Evolutionary conservation across 2,113 vertebrate genomes (phyloP).

Genomic region (Sceloporus undulatus): DNA sequence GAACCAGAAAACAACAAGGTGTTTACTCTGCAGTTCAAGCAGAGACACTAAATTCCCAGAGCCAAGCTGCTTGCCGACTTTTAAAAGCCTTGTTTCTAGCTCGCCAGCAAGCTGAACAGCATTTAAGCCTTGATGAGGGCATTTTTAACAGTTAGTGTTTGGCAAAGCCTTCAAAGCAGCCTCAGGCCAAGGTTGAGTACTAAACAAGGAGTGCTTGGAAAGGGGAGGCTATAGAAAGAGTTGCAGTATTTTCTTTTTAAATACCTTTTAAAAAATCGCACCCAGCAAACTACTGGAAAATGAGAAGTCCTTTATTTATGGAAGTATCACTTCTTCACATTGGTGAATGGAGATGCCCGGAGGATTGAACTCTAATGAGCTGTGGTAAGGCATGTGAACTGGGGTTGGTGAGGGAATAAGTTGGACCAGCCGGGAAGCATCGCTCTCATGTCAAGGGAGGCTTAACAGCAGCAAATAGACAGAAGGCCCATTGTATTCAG

Average conservation of each 20-base stretch:
- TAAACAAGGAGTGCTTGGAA: slow-evolving; percentile 10
- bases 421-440: slow-evolving; percentile 16
- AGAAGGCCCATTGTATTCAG: slow-evolving; percentile 20
- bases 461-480: slow-evolving; percentile 45
- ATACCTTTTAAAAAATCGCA: slow-evolving; percentile 49
- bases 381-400: neutral
- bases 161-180: slow-evolving; percentile 51
- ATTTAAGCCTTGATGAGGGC: slow-evolving; percentile 62
- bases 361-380: slow-evolving; percentile 28
- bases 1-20: neutral
- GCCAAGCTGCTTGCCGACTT: slow-evolving; percentile 51
- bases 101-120: slow-evolving; percentile 53
- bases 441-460: slow-evolving; percentile 1
- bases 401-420: neutral
- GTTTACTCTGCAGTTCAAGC: slow-evolving; percentile 51
- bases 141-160: slow-evolving; percentile 69
- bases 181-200: slow-evolving; percentile 29
- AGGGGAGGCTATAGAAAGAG: neutral
- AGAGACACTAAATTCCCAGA: slow-evolving; percentile 46
- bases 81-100: slow-evolving; percentile 38
- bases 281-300: slow-evolving; percentile 39
- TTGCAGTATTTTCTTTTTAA: neutral
- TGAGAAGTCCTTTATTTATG: slow-evolving; percentile 33
- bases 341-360: neutral
- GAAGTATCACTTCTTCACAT: neutral